Conservation (phyloP, 2,113 vertebrate genomes). For the Gorsachius goisagi region DNA sequence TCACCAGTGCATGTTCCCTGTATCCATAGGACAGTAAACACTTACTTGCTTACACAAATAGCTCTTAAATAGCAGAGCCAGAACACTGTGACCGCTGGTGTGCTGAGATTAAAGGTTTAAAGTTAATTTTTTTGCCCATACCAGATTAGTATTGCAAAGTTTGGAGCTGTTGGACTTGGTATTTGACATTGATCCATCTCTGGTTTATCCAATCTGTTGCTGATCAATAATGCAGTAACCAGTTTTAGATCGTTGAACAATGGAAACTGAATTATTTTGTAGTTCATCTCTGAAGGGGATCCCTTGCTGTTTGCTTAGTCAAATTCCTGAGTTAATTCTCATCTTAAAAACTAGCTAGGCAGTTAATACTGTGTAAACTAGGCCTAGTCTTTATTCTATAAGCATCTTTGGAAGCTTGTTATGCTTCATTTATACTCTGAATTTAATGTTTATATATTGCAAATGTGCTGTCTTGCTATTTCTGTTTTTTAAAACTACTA, state of each 20-base stretch:
- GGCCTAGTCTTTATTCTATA: background rate
- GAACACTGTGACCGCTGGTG: background rate
- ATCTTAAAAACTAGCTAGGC: background rate
- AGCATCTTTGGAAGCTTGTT: background rate
- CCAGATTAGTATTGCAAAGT: background rate
- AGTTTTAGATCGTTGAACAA: background rate
- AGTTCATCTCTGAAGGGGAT: background rate
- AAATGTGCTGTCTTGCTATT: constrained; percentile 1
- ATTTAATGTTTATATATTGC: constrained; percentile 25
- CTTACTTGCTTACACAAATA: constrained; percentile 8
- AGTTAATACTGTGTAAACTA: background rate
- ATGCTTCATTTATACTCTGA: background rate
- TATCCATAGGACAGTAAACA: constrained; percentile 16
- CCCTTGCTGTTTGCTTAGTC: background rate
- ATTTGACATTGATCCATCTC: background rate
- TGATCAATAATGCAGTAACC: background rate
- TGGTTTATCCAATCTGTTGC: background rate
- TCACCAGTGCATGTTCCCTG: background rate
- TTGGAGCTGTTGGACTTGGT: background rate
- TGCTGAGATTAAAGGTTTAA: background rate
- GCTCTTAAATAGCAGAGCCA: background rate
- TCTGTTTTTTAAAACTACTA: background rate
- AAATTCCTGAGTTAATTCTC: constrained; percentile 19
- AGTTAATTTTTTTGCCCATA: background rate
- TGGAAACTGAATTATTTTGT: background rate